phyloP scores from a whole-genome alignment of 1,140 invertebrate species.

The Brachionus sp. region DNA sequence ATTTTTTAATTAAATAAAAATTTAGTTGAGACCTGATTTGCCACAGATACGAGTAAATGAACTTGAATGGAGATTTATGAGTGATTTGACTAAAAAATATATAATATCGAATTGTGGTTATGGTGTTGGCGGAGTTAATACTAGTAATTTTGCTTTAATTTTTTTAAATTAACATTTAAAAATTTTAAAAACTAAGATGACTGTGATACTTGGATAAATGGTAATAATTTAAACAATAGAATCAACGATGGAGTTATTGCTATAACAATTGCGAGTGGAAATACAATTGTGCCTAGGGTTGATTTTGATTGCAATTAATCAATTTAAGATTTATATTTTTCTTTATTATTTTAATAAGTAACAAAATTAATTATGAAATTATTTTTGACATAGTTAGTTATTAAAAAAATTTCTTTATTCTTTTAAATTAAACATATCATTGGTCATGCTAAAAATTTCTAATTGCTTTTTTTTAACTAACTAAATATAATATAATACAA shows the following conservation, averaged over 20 bases:
- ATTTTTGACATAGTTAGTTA: no score
- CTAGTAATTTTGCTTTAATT: background rate
- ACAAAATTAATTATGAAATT: no score
- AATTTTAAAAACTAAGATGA: background rate
- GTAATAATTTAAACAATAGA: background rate
- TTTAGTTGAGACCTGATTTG: conserved; percentile 17
- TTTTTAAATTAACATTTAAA: background rate
- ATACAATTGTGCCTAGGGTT: background rate
- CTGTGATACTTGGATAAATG: background rate
- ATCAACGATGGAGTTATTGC: background rate
- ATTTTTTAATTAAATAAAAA: no score
- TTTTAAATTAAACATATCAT: no score
- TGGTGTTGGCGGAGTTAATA: background rate
- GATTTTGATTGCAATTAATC: background rate
- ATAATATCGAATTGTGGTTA: conserved; percentile 40
- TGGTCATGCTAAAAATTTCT: no score
- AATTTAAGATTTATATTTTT: background rate
- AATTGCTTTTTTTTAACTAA: no score
- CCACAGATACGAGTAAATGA: background rate
- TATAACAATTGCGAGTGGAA: background rate
- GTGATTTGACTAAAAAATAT: conserved; percentile 21
- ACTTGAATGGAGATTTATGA: conserved; percentile 19
- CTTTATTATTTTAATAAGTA: background rate
- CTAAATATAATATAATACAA: no score
- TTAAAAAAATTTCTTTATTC: no score